Evolutionary conservation across 1,140 invertebrate genomes (phyloP).

Genomic region (Whitmania pigra): DNA sequence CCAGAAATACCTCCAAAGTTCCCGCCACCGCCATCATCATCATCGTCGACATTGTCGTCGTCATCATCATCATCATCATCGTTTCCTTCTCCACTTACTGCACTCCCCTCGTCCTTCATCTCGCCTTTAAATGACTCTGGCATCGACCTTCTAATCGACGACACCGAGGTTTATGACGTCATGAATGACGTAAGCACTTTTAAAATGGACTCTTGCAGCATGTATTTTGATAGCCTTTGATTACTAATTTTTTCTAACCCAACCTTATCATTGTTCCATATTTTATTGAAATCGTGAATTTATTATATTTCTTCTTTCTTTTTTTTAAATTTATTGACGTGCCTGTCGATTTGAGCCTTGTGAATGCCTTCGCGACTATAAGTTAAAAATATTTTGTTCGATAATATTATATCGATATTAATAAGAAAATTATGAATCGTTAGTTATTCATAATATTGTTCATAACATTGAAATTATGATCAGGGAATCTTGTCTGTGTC

Average conservation of each 20-base stretch:
- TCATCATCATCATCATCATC: too few relatives aligned
- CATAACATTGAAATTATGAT: too few relatives aligned
- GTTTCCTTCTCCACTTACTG: background rate
- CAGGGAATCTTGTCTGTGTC: too few relatives aligned
- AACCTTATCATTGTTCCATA: background rate
- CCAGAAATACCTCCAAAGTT: too few relatives aligned
- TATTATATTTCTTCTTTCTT: too few relatives aligned
- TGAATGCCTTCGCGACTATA: background rate
- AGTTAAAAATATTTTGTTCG: too few relatives aligned
- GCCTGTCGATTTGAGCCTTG: background rate
- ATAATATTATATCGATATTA: too few relatives aligned
- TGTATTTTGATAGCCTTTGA: background rate
- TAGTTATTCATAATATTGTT: too few relatives aligned
- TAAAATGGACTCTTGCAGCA: background rate
- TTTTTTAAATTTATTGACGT: background rate
- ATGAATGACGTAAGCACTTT: background rate
- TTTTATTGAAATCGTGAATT: background rate
- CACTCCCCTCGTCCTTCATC: background rate
- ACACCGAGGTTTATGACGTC: background rate
- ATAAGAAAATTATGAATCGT: too few relatives aligned
- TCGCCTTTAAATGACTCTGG: conserved; percentile 7
- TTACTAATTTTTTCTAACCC: background rate
- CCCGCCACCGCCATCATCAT: too few relatives aligned
- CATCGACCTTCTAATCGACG: conserved; percentile 4
- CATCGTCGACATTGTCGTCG: too few relatives aligned